These are phyloP conservation scores for Mionectes olivaceus DNA, from an alignment of 2,797 vertebrate species.

Conservation along the genomic window DNA sequence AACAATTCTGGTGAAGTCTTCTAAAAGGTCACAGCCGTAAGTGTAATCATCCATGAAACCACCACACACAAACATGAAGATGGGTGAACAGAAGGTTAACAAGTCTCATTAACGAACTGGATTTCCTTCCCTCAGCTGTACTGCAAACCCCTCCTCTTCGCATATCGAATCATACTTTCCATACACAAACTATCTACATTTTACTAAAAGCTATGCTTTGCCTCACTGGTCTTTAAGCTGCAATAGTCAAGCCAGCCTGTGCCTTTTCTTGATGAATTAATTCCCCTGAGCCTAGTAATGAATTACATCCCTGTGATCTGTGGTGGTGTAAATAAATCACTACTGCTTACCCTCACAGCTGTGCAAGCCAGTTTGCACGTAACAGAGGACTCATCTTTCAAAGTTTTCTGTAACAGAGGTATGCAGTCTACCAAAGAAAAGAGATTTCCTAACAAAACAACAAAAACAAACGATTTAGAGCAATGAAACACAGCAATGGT, in stretches of 20 bases:
- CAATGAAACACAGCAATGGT: neutral
- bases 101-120: neutral
- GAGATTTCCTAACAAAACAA: conserved; percentile 81
- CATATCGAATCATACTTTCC: neutral
- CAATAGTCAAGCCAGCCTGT: neutral
- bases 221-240: neutral
- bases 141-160: neutral
- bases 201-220: neutral
- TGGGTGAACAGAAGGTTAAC: neutral
- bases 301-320: neutral
- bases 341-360: conserved; percentile 89
- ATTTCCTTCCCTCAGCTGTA: neutral
- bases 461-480: neutral
- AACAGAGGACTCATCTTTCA: conserved; percentile 95
- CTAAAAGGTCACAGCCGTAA: neutral
- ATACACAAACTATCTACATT: neutral
- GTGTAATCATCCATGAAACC: neutral
- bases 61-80: neutral
- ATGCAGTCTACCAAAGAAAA: conserved; percentile 91
- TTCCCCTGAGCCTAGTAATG: neutral
- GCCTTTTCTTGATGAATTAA: neutral
- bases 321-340: neutral
- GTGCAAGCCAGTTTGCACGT: conserved; percentile 95
- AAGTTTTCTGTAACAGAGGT: conserved; percentile 87
- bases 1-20: neutral